Percentiles rank a stretch among this genome's conserved stretches.
phyloP scores from a whole-genome alignment of 2,113 vertebrate species.

The Nibea albiflora region DNA sequence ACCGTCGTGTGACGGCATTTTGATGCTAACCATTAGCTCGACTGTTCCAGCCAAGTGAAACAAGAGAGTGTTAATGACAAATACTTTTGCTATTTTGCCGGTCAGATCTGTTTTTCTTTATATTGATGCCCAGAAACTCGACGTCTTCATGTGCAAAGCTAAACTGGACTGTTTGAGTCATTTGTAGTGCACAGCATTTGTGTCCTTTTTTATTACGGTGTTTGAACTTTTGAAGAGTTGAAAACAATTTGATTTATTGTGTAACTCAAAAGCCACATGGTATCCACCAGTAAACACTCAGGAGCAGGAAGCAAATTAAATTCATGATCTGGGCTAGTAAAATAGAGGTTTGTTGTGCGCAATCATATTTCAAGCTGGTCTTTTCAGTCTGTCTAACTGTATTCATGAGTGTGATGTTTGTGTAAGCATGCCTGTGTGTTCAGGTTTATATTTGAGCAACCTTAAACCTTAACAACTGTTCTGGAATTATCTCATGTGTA shows the following conservation, averaged over 20 bases:
- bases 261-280: constrained; percentile 3
- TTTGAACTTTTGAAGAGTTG: neutral
- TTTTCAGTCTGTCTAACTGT: neutral
- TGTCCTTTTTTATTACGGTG: neutral
- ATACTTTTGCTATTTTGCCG: neutral
- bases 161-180: neutral
- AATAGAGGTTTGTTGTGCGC: no score
- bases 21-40: neutral
- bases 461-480: neutral
- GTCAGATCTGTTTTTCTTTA: neutral
- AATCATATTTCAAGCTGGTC: neutral
- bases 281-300: neutral
- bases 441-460: neutral
- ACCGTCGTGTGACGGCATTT: neutral
- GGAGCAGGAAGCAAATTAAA: no score
- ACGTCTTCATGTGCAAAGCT: neutral
- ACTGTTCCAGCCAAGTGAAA: neutral
- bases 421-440: neutral
- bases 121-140: neutral
- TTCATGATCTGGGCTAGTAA: no score
- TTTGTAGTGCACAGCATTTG: no score
- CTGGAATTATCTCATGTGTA: neutral
- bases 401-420: neutral
- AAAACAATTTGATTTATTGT: neutral
- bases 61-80: neutral